Evolutionary conservation across 2,797 vertebrate species (phyloP).

Genomic region (Pipistrellus kuhlii): DNA sequence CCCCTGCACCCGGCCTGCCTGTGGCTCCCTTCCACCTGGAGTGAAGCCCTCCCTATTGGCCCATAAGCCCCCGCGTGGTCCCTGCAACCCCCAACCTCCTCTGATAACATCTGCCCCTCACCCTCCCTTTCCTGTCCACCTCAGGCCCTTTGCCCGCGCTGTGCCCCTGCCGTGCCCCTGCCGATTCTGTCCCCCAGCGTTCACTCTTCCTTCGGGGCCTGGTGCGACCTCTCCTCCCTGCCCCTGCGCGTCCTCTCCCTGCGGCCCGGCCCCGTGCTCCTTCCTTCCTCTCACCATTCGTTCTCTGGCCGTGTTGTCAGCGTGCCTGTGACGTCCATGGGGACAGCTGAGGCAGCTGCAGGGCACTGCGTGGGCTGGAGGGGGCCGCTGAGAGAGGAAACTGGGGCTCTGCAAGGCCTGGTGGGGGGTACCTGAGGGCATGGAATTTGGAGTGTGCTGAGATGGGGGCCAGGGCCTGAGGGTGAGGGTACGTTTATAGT

Average conservation of each 20-base stretch:
- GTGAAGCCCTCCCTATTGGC: background rate
- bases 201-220: background rate
- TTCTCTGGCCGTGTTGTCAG: background rate
- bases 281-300: background rate
- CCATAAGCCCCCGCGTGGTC: background rate
- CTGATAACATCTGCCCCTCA: no score
- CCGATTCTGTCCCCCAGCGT: background rate
- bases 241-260: background rate
- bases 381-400: background rate
- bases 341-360: background rate
- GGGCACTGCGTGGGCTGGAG: background rate
- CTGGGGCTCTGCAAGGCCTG: background rate
- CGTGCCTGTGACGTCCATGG: fast-evolving
- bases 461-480: background rate
- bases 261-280: background rate
- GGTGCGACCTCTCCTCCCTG: background rate
- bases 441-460: no score
- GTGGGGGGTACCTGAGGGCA: background rate
- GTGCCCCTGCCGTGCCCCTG: background rate
- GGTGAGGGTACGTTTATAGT: background rate
- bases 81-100: background rate
- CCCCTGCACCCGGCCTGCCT: background rate
- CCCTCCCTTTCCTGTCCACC: background rate
- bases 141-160: background rate
- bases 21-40: background rate